Evolutionary conservation across 2,113 vertebrate species (phyloP).

Genomic region (Panthera tigris): DNA sequence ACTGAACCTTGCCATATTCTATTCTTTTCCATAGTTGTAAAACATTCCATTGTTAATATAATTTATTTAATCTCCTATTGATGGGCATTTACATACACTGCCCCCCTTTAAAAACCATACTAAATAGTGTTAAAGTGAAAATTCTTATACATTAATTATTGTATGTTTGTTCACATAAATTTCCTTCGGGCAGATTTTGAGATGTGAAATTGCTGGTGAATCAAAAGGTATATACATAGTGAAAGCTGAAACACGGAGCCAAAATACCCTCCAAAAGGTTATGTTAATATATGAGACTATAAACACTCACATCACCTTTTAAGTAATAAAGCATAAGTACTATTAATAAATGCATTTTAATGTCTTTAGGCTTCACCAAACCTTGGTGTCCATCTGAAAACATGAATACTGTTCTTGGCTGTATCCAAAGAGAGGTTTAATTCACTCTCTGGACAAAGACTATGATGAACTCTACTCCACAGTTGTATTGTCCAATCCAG

Average conservation of each 20-base stretch:
- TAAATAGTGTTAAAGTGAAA: constrained; percentile 18
- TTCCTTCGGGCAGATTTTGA: neutral
- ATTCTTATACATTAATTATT: neutral
- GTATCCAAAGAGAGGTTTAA: constrained; percentile 9
- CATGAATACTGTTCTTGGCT: neutral
- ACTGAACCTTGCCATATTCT: neutral
- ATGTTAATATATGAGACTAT: neutral
- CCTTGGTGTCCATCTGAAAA: constrained; percentile 20
- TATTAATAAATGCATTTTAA: neutral
- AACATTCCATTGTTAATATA: neutral
- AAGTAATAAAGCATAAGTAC: neutral
- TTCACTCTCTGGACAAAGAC: constrained; percentile 24
- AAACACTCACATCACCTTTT: neutral
- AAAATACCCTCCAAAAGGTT: neutral
- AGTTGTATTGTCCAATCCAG: neutral
- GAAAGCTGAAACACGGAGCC: neutral
- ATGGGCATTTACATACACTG: neutral
- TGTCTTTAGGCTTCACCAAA: neutral
- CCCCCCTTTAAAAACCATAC: neutral
- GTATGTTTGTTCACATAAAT: neutral
- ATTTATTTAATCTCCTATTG: constrained; percentile 12
- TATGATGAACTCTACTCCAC: neutral
- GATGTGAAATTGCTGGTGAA: constrained; percentile 2
- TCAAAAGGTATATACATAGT: neutral
- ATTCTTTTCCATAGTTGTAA: neutral